Conservation (phyloP, 92 coral and sea anemone genomes). For the Pocillopora meandrina region DNA sequence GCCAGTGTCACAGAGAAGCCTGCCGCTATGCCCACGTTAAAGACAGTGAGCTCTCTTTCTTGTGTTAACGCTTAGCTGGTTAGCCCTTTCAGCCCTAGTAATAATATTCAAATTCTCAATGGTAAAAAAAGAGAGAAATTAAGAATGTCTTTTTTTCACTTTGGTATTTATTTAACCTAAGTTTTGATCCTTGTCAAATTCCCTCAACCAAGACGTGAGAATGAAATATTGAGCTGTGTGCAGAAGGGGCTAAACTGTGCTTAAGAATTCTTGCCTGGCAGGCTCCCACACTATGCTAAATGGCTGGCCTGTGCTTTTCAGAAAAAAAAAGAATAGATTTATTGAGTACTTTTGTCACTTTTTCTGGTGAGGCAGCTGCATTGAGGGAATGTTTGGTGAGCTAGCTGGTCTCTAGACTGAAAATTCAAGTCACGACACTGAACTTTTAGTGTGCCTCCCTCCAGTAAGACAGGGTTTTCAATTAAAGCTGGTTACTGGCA, state of each 20-base stretch:
- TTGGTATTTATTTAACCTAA: not conserved
- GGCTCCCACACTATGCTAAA: constrained; percentile 37
- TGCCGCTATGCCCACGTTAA: constrained; percentile 99
- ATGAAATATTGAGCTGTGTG: constrained; percentile 1
- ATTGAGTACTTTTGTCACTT: not conserved
- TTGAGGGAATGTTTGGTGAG: no score
- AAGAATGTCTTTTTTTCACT: not conserved
- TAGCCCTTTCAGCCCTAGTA: constrained; percentile 28
- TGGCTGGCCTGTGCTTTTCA: constrained; percentile 27
- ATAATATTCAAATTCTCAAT: not conserved
- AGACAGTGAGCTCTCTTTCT: constrained; percentile 94
- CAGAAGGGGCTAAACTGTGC: constrained; percentile 45
- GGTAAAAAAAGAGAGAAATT: not conserved
- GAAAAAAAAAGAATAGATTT: no score
- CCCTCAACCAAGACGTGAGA: not conserved
- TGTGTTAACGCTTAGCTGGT: constrained; percentile 57
- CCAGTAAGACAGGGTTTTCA: no score
- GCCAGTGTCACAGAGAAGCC: constrained; percentile 99
- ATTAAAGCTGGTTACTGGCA: no score
- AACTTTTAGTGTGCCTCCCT: no score
- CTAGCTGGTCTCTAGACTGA: no score
- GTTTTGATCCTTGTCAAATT: not conserved
- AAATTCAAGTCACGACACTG: no score
- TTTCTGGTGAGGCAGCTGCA: not conserved
- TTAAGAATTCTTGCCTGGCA: constrained; percentile 31